Evolutionary conservation across 1,140 invertebrate genomes (phyloP).

Genomic region (Lordiphosa mommai): DNA sequence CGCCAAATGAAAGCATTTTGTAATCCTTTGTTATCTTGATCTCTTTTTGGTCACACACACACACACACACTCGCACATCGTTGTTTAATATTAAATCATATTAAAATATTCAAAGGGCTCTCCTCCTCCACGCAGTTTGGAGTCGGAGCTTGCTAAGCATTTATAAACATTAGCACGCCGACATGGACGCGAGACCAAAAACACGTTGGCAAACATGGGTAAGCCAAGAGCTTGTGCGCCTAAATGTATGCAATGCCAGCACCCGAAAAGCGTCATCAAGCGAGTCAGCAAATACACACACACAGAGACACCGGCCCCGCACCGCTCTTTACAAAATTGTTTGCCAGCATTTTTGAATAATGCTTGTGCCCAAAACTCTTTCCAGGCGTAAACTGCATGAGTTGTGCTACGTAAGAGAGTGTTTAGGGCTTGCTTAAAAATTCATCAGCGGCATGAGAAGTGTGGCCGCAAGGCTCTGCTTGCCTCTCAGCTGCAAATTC

Average conservation of each 20-base stretch:
- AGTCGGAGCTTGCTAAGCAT: conserved; percentile 55
- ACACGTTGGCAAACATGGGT: conserved; percentile 62
- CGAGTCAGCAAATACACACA: conserved; percentile 64
- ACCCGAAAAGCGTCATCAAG: conserved; percentile 58
- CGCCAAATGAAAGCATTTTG: conserved; percentile 70
- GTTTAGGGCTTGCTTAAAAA: conserved; percentile 74
- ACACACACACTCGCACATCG: conserved; percentile 22
- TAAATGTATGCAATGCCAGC: conserved; percentile 70
- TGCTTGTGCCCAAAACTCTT: conserved; percentile 37
- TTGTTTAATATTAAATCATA: conserved; percentile 79
- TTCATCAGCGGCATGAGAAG: conserved; percentile 72
- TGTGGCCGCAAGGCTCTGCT: conserved; percentile 52
- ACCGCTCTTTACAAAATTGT: conserved; percentile 51
- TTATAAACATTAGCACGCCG: conserved; percentile 79
- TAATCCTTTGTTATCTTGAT: conserved; percentile 79
- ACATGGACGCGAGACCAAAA: conserved; percentile 69
- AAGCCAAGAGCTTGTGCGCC: conserved; percentile 21
- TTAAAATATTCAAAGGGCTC: conserved; percentile 78
- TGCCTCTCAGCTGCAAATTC: conserved; percentile 9
- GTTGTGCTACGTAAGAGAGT: conserved; percentile 63
- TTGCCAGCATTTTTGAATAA: conserved; percentile 75
- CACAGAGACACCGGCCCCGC: conserved; percentile 25
- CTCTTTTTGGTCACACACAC: conserved; percentile 47
- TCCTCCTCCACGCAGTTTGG: conserved; percentile 30
- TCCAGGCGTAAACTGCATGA: conserved; percentile 42